Conservation (phyloP, 2,888 invertebrate genomes). For the Linnaemya tessellans region DNA sequence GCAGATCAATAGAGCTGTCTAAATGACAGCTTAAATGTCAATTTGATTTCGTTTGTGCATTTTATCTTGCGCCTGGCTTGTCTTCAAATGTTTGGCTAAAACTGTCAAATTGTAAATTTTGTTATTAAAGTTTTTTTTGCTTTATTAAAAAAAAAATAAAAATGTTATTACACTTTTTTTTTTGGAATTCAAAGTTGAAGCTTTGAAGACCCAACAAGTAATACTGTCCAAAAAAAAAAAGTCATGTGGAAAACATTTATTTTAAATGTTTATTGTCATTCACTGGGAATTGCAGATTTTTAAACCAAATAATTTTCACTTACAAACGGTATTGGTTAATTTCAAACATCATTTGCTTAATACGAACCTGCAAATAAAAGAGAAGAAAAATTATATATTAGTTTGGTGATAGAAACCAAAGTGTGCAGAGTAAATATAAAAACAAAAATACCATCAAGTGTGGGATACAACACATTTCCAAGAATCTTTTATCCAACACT, state of each 20-base stretch:
- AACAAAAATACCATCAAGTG: slow-evolving; percentile 8
- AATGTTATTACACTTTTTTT: slow-evolving; percentile 15
- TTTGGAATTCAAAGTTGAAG: slow-evolving; percentile 26
- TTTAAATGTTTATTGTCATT: slow-evolving; percentile 50
- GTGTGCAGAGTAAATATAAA: not conserved
- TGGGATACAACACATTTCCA: not conserved
- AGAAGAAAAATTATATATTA: slow-evolving; percentile 27
- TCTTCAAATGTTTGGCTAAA: slow-evolving; percentile 48
- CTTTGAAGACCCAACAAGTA: slow-evolving; percentile 4
- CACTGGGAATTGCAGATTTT: slow-evolving; percentile 11
- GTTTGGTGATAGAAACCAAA: slow-evolving; percentile 5
- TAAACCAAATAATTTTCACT: not conserved
- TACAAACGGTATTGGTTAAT: slow-evolving; percentile 17
- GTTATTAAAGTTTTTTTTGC: not conserved
- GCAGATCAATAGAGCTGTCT: slow-evolving; percentile 69
- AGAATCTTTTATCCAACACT: not conserved
- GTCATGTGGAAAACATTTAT: slow-evolving; percentile 36
- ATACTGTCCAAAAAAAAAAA: slow-evolving; percentile 1
- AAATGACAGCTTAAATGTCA: slow-evolving; percentile 73
- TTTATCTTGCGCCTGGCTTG: slow-evolving; percentile 34
- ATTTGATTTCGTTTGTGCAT: slow-evolving; percentile 53
- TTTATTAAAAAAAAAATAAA: too few species aligned
- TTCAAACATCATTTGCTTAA: not conserved
- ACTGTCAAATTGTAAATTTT: slow-evolving; percentile 41
- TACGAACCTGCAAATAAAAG: slow-evolving; percentile 61